Evolutionary conservation across 2,888 invertebrate species (phyloP), one percentile per base, ranked within the genome.

Genomic region (Thumatha senex): DNA sequence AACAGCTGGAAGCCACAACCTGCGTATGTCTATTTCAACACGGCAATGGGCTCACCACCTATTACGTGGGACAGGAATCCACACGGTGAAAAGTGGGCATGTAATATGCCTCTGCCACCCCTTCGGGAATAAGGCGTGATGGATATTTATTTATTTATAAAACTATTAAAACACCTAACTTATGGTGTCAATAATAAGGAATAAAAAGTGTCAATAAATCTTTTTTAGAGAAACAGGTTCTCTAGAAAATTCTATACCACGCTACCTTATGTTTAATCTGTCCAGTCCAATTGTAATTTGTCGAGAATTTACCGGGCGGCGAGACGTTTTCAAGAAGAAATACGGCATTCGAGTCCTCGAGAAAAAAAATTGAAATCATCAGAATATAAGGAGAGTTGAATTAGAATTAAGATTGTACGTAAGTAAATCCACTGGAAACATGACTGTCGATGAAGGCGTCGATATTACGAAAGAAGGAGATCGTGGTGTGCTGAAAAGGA

Each of bases 401-500:
- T 33, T 18, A 7, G 33, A 12, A 2, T 46, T 9, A 46, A 12
- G 11, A 47, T 24, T 7, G 0, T 9, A 29, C 8, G n/a, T 15
- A 39, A 13, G 11, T 12, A 52, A 18, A 52, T 31, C 45, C 42
- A 49, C 38, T 30, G 33, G 35, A 24, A 51, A 41, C 67, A 90
- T 89, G 90, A 89, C 89, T 38, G 84, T 89, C 13, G 84, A 89
- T 51, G 84, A 84, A 71, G 91, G 89, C 35, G 78, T 91, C 42
- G 91, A 91, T 74, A 89, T 91, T 51, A 74, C 86, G 7, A 76
- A 82, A 53, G 66, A 60, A 0, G 80, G 83, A 40, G 95, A 97
- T 81, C 95, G 95, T 15, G 97, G 97, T 46, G 94, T 98, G 5
- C 74, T 96, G 56, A 98, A 98, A 81, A 93, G 95, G 73, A 94